Base-by-base conservation (phyloP, 2,888 invertebrate species). In the Philopedon plagiatum region DNA sequence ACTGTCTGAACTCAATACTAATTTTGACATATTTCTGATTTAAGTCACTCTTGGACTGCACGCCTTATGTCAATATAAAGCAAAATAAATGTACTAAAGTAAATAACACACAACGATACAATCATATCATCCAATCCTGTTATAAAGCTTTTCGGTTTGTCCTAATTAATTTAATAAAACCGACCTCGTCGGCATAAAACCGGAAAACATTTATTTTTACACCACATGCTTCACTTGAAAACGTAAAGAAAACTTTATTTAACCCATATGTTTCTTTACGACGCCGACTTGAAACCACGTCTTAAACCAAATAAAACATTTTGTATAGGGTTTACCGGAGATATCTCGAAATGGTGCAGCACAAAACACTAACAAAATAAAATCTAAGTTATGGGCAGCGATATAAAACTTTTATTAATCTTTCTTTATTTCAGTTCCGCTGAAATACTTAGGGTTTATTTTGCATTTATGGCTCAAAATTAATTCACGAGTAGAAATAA, bases 341-440 rank as follows among this genome's bases (percentile, higher is more conserved):
- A 61, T 61, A 61, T 61, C 46, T n/a, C 46, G 69, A 69, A 69
- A 62, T 62, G 61, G 69, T 63, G 32, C 63, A 54, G 54, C 54
- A 13, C 57, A 61, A 69, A 69, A 61, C 61, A 41, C 39, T 56
- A 44, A 63, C 39, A 62, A 44, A 69, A 57, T 63, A 69, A 69
- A 69, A 63, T 41, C 69, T 39, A 69, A 69, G 69, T 69, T 69
- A 63, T 56, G 54, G 23, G 39, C 54, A 19, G 63, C 18, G 34
- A 44, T 34, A 69, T 69, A 69, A 69, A 69, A 69, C 62, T 69
- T 69, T 69, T 69, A 69, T 69, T 69, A 69, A 69, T 69, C 62
- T 69, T 54, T 57, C 63, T 69, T 63, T 69, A 69, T 63, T 69
- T 56, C 41, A 63, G 54, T 57, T 37, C 56, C 46, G 57, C 29